A percentile compares a stretch with the other conserved stretches of the same genome.
phyloP scores from a whole-genome alignment of 1,140 invertebrate genomes.

The Scylla paramamosain region DNA sequence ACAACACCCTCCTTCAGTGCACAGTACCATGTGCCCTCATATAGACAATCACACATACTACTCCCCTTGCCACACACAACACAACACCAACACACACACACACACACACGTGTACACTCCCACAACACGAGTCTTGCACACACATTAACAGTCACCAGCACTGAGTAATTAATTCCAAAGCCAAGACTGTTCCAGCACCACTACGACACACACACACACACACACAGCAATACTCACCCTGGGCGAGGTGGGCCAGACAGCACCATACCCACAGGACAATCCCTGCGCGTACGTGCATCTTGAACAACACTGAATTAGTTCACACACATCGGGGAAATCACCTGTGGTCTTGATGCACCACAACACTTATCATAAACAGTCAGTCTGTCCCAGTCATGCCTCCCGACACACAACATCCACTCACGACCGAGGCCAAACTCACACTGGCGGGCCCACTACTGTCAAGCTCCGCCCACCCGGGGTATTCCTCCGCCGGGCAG shows the following conservation, averaged over 20 bases:
- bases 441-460: conserved; percentile 57
- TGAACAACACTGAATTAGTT: conserved; percentile 52
- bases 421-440: conserved; percentile 53
- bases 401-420: conserved; percentile 31
- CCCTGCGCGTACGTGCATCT: conserved; percentile 65
- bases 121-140: too few relatives aligned
- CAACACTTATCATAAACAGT: conserved; percentile 50
- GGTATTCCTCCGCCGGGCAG: conserved; percentile 41
- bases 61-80: neutral
- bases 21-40: neutral
- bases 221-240: conserved; percentile 58
- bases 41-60: neutral
- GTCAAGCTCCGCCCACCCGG: conserved; percentile 11
- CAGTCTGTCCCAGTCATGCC: conserved; percentile 59
- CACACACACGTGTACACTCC: neutral
- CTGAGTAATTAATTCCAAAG: neutral
- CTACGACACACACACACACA: neutral
- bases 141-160: neutral
- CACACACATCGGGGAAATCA: conserved; percentile 67
- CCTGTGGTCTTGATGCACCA: conserved; percentile 54
- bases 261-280: conserved; percentile 62
- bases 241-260: conserved; percentile 25
- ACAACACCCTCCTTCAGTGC: neutral
- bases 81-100: neutral
- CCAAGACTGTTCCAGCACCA: neutral